Evolutionary conservation across 2,113 vertebrate species (phyloP).

Genomic region (Sinocyclocheilus grahami): DNA sequence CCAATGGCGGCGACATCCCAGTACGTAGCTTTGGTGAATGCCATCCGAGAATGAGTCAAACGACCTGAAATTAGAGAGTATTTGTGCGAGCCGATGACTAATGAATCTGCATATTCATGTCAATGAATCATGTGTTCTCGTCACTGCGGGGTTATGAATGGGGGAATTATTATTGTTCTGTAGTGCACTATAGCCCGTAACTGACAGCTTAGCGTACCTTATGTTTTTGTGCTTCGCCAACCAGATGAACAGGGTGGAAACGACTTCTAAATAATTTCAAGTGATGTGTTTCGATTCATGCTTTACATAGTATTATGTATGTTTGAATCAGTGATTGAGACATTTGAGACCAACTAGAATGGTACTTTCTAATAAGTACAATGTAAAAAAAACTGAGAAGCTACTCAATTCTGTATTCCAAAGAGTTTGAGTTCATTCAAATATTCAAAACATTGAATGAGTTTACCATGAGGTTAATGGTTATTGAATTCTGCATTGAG

Average conservation of each 20-base stretch:
- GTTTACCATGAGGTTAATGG: too few relatives aligned
- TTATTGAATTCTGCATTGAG: background rate
- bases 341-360: too few relatives aligned
- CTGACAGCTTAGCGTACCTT: conserved; percentile 60
- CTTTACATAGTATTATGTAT: background rate
- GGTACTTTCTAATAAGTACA: background rate
- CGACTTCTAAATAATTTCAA: too few relatives aligned
- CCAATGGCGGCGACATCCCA: background rate
- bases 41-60: conserved; percentile 9
- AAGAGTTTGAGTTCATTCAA: background rate
- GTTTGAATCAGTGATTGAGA: background rate
- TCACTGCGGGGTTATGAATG: conserved; percentile 4
- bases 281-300: background rate
- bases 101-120: conserved; percentile 10
- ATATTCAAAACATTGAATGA: background rate
- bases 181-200: conserved; percentile 61
- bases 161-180: conserved; percentile 51
- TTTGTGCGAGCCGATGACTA: conserved; percentile 7
- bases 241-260: conserved; percentile 69
- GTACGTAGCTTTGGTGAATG: background rate
- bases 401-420: background rate
- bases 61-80: conserved; percentile 9
- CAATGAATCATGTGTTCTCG: background rate
- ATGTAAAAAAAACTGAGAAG: background rate
- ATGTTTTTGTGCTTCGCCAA: conserved; percentile 61